Evolutionary conservation across 2,888 invertebrate species (phyloP).

Genomic region (Chrysolina oricalcia): DNA sequence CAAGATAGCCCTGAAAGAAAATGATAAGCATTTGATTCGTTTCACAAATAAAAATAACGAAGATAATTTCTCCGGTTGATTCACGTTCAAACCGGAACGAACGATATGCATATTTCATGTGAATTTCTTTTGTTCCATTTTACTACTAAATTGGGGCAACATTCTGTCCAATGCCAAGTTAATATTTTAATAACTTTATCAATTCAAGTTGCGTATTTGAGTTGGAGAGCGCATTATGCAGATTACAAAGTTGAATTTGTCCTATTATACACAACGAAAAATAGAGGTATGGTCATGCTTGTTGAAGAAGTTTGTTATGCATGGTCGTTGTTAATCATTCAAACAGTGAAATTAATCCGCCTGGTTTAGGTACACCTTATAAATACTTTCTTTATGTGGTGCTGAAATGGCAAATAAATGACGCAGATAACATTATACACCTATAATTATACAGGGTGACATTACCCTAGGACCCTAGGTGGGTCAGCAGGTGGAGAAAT

Average conservation of each 20-base stretch:
- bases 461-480: too few relatives aligned
- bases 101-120: conserved; percentile 4
- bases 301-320: too few relatives aligned
- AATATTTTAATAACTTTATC: conserved; percentile 27
- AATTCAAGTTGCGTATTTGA: conserved; percentile 18
- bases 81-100: neutral
- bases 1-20: neutral
- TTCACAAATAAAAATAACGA: neutral
- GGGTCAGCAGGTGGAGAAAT: too few relatives aligned
- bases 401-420: too few relatives aligned
- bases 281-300: neutral
- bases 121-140: conserved; percentile 2
- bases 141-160: neutral
- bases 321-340: too few relatives aligned
- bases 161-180: neutral
- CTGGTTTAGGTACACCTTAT: too few relatives aligned
- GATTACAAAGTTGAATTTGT: neutral
- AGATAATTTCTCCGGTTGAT: neutral
- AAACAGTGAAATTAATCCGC: too few relatives aligned
- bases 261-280: neutral
- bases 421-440: too few relatives aligned
- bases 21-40: neutral
- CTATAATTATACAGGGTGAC: too few relatives aligned
- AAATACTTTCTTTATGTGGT: too few relatives aligned
- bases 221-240: neutral